Base-by-base conservation (phyloP, 1,140 invertebrate genomes). In the Orussus abietinus region DNA sequence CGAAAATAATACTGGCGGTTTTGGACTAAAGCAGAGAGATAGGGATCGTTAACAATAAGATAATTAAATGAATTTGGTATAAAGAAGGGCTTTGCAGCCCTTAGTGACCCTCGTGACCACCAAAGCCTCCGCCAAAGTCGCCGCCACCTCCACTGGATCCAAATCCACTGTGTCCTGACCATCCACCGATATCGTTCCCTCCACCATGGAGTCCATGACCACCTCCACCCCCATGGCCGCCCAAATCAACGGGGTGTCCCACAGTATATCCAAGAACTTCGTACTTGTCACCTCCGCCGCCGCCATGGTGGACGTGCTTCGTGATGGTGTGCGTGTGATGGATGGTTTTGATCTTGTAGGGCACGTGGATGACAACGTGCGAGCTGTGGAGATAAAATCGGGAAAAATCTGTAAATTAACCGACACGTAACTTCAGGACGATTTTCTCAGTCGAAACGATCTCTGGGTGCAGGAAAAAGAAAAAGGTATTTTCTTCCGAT, bases 251-350 rank as follows among this genome's bases (percentile, higher is more conserved):
- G 0, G 66, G 64, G 13, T 66, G 55, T 2, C 69, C 69, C 0
- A 66, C 57, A 4, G 64, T 66, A 31, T 70, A 71, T 1, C 70
- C 69, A 0, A 68, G 41, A 0, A 70, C 53, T 25, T 70, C 60
- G 30, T 62, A 66, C 18, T 65, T 62, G 18, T 70, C 64, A 4
- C 53, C 62, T 20, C 39, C 45, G 2, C 44, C 49, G 10, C 59
- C 57, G 3, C 58, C 59, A 9, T 69, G 62, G 4, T 56, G 60
- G 15, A 70, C 47, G 35, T 69, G 62, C 32, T 72, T 73, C 5
- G 60, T 59, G 7, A 72, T 64, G 4, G 68, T 74, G 12, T 70
- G 69, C 5, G 66, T 72, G 12, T 72, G 69, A 3, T 70, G 52
- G 5, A 69, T 53, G 7, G 64, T 64, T 33, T 74, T 69, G 17